Evolutionary conservation across 2,888 invertebrate species (phyloP).

Genomic region (Lapara coniferarum): DNA sequence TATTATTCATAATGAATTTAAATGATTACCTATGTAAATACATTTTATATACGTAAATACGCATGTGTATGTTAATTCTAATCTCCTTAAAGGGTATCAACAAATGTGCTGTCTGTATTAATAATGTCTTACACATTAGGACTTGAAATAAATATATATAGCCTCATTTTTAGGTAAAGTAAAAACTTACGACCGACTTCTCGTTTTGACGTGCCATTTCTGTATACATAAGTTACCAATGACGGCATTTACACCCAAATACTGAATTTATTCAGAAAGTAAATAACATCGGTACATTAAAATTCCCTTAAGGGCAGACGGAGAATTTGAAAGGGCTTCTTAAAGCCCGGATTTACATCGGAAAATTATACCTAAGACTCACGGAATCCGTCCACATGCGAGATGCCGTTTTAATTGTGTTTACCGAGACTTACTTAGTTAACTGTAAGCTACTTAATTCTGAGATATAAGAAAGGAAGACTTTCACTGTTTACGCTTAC

Average conservation of each 20-base stretch:
- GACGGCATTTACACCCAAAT: conserved; percentile 16
- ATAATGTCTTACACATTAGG: no score
- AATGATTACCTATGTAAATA: no score
- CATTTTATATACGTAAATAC: no score
- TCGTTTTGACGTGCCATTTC: not conserved
- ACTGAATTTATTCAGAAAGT: conserved; percentile 30
- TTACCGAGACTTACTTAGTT: conserved; percentile 69
- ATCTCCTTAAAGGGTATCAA: no score
- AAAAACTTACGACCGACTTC: no score
- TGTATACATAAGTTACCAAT: not conserved
- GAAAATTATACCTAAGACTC: conserved; percentile 71
- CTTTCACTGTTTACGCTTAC: conserved; percentile 49
- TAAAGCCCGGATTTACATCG: conserved; percentile 67
- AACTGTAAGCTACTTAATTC: conserved; percentile 68
- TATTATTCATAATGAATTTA: no score
- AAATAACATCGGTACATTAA: conserved; percentile 46
- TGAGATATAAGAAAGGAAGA: conserved; percentile 49
- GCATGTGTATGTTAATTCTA: no score
- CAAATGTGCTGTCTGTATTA: no score
- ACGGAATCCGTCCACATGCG: conserved; percentile 68
- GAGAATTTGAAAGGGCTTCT: conserved; percentile 60
- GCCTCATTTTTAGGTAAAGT: no score
- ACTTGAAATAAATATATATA: no score
- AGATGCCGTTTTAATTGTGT: conserved; percentile 77
- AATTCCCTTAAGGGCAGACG: conserved; percentile 56